These are phyloP conservation scores for Pteria penguin DNA, from an alignment of 2,888 invertebrate genomes.

Conservation along the genomic window DNA sequence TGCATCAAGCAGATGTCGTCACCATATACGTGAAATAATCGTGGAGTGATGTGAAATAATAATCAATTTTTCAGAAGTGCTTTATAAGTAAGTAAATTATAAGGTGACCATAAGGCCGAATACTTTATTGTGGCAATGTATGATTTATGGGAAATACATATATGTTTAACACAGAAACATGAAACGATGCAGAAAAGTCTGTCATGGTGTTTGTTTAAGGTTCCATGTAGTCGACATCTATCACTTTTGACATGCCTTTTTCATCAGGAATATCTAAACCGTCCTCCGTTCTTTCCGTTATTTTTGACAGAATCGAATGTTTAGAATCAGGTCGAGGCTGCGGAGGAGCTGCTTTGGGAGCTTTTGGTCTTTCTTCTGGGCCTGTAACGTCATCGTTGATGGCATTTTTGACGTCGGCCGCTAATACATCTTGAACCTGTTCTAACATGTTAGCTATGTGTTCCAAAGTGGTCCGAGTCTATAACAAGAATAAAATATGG, in stretches of 20 bases:
- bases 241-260: not conserved
- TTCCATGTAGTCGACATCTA: not conserved
- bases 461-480: conserved; percentile 64
- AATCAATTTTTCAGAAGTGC: no score
- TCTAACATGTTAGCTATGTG: conserved; percentile 65
- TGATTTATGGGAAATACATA: no score
- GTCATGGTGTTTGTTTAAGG: no score
- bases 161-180: no score
- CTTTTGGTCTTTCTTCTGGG: not conserved
- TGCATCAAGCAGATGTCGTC: no score
- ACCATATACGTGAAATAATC: no score
- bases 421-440: conserved; percentile 60
- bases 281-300: not conserved
- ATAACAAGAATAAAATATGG: conserved; percentile 40
- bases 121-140: no score
- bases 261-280: not conserved
- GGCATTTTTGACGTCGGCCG: conserved; percentile 59
- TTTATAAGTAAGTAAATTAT: no score
- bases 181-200: no score
- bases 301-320: not conserved
- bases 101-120: no score
- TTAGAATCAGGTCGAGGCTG: not conserved
- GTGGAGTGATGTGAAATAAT: no score
- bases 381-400: conserved; percentile 33
- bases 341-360: not conserved